Conservation (phyloP, 2,113 vertebrate species). For the Hippocampus comes region DNA sequence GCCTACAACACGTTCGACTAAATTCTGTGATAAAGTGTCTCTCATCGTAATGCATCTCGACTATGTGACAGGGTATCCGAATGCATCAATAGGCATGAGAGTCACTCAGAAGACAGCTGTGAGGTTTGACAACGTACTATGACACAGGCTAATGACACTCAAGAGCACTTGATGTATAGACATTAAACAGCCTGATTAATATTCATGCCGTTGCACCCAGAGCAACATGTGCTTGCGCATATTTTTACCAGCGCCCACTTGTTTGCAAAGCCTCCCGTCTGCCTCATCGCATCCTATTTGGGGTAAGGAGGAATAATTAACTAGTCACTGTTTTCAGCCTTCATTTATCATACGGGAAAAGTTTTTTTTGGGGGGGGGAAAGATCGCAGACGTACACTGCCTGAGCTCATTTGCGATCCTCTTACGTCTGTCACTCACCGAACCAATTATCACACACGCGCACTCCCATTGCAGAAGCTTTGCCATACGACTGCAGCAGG, state of each 20-base stretch:
- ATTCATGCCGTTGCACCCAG: slow-evolving; percentile 32
- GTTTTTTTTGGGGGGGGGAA: slow-evolving; percentile 1
- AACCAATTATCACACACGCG: slow-evolving; percentile 40
- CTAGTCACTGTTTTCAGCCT: slow-evolving; percentile 17
- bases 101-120: not conserved
- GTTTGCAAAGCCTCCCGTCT: slow-evolving; percentile 29
- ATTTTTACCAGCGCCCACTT: slow-evolving; percentile 32
- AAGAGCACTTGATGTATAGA: not conserved
- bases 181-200: slow-evolving; percentile 20
- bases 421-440: slow-evolving; percentile 30
- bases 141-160: not conserved
- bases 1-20: not conserved
- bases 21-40: not conserved
- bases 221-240: slow-evolving; percentile 46
- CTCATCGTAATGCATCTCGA: not conserved
- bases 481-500: slow-evolving; percentile 30
- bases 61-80: not conserved
- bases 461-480: slow-evolving; percentile 20
- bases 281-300: slow-evolving; percentile 17
- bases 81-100: not conserved
- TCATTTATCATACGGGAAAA: slow-evolving; percentile 8
- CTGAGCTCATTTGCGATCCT: slow-evolving; percentile 35
- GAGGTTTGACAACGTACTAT: not conserved
- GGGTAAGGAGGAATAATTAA: slow-evolving; percentile 30
- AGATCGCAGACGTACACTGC: not conserved